Evolutionary conservation across 1,140 invertebrate species (phyloP), one percentile per base, ranked within the genome.

Genomic region (Nasonia vitripennis): DNA sequence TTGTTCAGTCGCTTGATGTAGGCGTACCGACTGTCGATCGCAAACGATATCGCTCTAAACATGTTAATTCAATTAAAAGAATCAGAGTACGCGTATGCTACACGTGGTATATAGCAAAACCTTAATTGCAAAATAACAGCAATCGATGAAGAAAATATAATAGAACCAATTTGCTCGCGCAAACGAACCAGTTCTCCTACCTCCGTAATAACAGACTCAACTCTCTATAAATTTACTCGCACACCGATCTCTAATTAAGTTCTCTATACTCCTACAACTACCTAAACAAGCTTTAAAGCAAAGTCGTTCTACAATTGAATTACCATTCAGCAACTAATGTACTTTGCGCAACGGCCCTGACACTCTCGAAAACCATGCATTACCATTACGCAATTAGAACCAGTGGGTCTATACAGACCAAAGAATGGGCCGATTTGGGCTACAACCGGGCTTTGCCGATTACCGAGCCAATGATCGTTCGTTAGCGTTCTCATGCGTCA

Each of bases 391-490:
- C 17, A 62, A 62, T 62, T 62, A 62, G 7, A n/a, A n/a, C 0
- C 20, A 62, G 55, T n/a, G 55, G 48, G 1, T 37, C 34, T 37
- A 27, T 27, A 37, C 48, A 51, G 48, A 10, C 2, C 48, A 51
- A 37, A 37, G 34, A 51, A 51, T 51, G 48, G n/a, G 34, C 51
- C 37, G 41, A 74, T 51, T 74, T 74, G 20, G 71, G 70, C 2
- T 23, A 7, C 51, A 34, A n/a, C 20, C 77, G 81, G 73, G 75
- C 51, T 37, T 37, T 14, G 27, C 7, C 48, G 12, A 81, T 81
- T 81, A 81, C n/a, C 67, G 12, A 17, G 34, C 23, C 79, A 81
- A 81, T 81, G 23, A 81, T 81, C 71, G 51, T 34, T 75, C 23
- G 27, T 77, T 83, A 75, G 20, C 62, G 78, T 70, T 45, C 9